Base-by-base conservation (phyloP, 2,888 invertebrate genomes). In the Diarsia brunnea region DNA sequence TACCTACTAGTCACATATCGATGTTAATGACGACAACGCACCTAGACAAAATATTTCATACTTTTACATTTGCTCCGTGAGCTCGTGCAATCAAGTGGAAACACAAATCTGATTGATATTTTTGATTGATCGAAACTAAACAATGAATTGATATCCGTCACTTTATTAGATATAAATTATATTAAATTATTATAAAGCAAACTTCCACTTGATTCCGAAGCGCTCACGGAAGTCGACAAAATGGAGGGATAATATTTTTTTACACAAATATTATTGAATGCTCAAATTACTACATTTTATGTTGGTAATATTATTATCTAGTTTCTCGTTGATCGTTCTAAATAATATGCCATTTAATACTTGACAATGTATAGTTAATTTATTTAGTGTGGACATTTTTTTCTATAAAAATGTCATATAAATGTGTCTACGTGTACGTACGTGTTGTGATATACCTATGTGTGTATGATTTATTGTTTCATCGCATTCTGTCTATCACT, bases 251-350 rank as follows among this genome's bases (percentile, higher is more conserved):
- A 92, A 92, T 95, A 95, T 95, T 96, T 95, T 95, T 95, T 95
- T 95, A 95, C 92, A 93, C 91, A 92, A 94, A 93, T 94, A 94
- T 94, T 95, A 94, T 92, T 90, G 86, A 94, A 95, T 96, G 96
- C 96, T 96, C 96, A 96, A 96, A 95, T 93, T 93, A 93, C 92
- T 95, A 93, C 93, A 85, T 90, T 94, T 96, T 96, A 93, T 92
- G 95, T 96, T 95, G 93, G 88, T 95, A 94, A 95, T 94, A 92
- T 95, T 95, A 93, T 95, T 94, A 90, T 91, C 91, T 95, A 92
- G 93, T 94, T 95, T 90, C 93, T 95, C 93, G 94, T 95, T 95
- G 89, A 92, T 93, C 91, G 91, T 94, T 94, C 91, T 92, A 86
- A 82, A 90, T 81, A 78, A 90, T 84, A 85, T 87, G 91, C 88